phyloP scores from a whole-genome alignment of 1,140 invertebrate genomes.

The Drosophila ogumai region DNA sequence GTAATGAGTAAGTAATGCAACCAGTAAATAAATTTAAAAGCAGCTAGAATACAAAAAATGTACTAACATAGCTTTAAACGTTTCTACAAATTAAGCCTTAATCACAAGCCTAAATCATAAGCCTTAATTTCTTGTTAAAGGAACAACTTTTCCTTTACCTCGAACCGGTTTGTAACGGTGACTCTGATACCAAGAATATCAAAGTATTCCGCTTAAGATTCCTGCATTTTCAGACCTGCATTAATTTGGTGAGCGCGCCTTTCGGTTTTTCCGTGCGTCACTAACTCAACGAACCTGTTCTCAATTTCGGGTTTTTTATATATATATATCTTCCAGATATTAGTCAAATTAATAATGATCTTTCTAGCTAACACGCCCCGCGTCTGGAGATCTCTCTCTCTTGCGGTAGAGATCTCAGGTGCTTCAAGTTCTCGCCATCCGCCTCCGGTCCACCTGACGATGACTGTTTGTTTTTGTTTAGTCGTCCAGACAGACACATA shows the following conservation, averaged over 20 bases:
- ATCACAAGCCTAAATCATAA: background rate
- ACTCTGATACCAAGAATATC: conserved; percentile 15
- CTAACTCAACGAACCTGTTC: conserved; percentile 34
- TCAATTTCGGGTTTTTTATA: conserved; percentile 35
- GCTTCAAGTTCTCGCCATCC: conserved; percentile 13
- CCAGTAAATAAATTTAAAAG: background rate
- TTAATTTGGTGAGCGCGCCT: conserved; percentile 6
- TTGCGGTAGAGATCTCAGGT: background rate
- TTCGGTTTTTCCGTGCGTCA: conserved; percentile 43
- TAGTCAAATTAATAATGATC: conserved; percentile 51
- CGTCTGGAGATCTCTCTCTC: conserved; percentile 13
- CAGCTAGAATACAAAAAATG: background rate
- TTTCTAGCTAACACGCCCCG: conserved; percentile 10
- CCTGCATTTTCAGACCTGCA: conserved; percentile 29
- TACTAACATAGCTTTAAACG: background rate
- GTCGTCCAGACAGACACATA: conserved; percentile 6
- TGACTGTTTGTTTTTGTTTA: conserved; percentile 63
- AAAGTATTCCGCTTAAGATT: conserved; percentile 2
- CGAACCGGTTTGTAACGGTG: conserved; percentile 21
- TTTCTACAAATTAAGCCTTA: background rate
- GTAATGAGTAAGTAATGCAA: background rate
- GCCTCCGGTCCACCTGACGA: conserved; percentile 45
- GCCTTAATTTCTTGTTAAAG: background rate
- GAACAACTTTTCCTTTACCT: conserved; percentile 8
- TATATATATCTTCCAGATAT: conserved; percentile 34